phyloP scores from a whole-genome alignment of 37 sponge, comb jelly and placozoan genomes.

The Haliclona indistincta region DNA sequence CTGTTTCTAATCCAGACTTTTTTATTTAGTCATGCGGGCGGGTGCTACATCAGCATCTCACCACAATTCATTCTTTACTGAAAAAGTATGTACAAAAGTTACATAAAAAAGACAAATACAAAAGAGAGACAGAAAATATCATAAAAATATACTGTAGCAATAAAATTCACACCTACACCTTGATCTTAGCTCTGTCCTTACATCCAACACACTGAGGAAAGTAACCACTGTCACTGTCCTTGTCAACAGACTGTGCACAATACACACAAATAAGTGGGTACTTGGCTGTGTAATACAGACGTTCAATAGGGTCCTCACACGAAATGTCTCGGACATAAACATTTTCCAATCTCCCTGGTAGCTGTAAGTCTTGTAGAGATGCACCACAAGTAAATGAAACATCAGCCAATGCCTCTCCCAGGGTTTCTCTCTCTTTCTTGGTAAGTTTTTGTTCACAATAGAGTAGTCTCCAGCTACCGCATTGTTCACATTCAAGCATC shows the following conservation, averaged over 20 bases:
- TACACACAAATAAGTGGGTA: constrained; percentile 51
- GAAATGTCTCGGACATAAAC: constrained; percentile 13
- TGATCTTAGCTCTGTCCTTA: too few species aligned
- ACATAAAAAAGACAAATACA: too few species aligned
- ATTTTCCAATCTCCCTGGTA: background rate
- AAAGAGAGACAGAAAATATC: too few species aligned
- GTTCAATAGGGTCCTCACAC: constrained; percentile 44
- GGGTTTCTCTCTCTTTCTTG: background rate
- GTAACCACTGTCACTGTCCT: constrained; percentile 12
- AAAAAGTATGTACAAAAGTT: too few species aligned
- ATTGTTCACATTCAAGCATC: constrained; percentile 45
- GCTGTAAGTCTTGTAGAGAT: constrained; percentile 25
- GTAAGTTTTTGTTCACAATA: constrained; percentile 37
- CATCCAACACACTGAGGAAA: constrained; percentile 25
- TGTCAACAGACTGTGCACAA: too few species aligned
- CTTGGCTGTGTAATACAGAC: constrained; percentile 51
- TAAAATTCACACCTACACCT: too few species aligned
- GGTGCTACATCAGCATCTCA: too few species aligned
- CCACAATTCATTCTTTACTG: too few species aligned
- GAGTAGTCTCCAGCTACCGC: constrained; percentile 32
- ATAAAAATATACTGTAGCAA: too few species aligned
- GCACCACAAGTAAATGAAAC: constrained; percentile 37
- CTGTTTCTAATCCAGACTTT: too few species aligned
- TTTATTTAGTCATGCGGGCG: too few species aligned
- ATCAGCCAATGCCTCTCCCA: constrained; percentile 14